Conservation (phyloP, 2,797 vertebrate genomes). For the Luscinia luscinia region DNA sequence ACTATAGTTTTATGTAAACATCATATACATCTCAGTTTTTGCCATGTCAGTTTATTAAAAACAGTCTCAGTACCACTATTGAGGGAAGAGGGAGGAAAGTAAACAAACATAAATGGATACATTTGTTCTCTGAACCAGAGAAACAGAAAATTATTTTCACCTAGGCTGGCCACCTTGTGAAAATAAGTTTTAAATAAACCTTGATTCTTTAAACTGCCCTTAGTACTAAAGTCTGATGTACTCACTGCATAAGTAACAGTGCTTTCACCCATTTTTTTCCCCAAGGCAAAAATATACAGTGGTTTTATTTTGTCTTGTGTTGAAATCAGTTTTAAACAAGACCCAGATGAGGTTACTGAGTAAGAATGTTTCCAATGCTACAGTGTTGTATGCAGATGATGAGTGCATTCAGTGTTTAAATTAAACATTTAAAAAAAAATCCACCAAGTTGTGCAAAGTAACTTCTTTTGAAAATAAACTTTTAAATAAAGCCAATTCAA, state of each 20-base stretch:
- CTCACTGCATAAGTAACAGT: constrained; percentile 8
- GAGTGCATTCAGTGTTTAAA: constrained; percentile 69
- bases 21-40: constrained; percentile 76
- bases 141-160: constrained; percentile 72
- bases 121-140: constrained; percentile 75
- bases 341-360: constrained; percentile 68
- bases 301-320: constrained; percentile 51
- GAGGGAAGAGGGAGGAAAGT: constrained; percentile 48
- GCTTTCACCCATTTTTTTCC: constrained; percentile 19
- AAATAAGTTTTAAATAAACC: constrained; percentile 68
- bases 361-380: constrained; percentile 67
- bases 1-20: constrained; percentile 85
- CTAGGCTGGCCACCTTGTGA: constrained; percentile 33
- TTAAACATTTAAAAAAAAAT: not conserved
- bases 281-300: constrained; percentile 68
- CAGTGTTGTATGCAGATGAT: constrained; percentile 71
- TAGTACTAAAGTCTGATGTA: constrained; percentile 21
- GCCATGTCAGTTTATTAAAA: constrained; percentile 79
- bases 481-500: constrained; percentile 74
- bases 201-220: constrained; percentile 49
- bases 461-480: constrained; percentile 45
- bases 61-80: constrained; percentile 81
- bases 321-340: constrained; percentile 45
- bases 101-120: constrained; percentile 31
- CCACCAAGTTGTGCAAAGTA: constrained; percentile 76